Base-by-base conservation (phyloP, 2,113 vertebrate species). In the Varanus komodoensis region DNA sequence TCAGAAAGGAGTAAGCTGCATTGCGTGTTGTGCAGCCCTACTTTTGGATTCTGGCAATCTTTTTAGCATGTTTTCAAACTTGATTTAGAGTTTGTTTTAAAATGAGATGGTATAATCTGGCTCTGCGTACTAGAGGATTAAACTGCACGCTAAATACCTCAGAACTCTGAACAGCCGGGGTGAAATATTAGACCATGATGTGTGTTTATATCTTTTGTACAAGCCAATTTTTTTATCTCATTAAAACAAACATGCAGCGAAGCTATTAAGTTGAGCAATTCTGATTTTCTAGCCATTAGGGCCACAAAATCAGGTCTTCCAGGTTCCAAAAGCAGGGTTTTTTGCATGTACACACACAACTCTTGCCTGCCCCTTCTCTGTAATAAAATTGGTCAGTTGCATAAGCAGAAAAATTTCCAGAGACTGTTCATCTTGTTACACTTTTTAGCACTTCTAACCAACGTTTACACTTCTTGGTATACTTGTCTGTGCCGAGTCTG, bases 221-320 rank as follows among this genome's bases (percentile, higher is more conserved):
- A 84, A 54, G 23, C 19, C 86, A 44, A 64, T 90, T 93, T 92
- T 88, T 82, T 94, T 90, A 93, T 92, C 69, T 52, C 89, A 82
- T 91, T 93, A 90, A 88, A 90, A 83, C 34, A 93, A 93, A 85
- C 85, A 89, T 25, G 57, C 85, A 84, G 92, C 92, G 89, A 82
- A 94, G 86, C 78, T 87, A 94, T 57, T 88, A 82, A 32, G 85
- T 91, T 94, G 93, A 90, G 92, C 94, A 87, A 92, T 68, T 54
- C 69, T 32, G 50, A 87, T 82, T 3, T 1, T 50, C 74, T 5
- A 32, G 29, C 77, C 34, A 81, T 64, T 38, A 80, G 64, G 64
- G n/a, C 61, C 57, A 5, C 27, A 5, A 25, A 85, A 64, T 67
- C 14, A 67, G 15, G 29, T 50, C 11, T 87, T 32, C 27, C 48